Base-by-base conservation (phyloP, 2,113 vertebrate species). In the Rhinoderma darwinii region DNA sequence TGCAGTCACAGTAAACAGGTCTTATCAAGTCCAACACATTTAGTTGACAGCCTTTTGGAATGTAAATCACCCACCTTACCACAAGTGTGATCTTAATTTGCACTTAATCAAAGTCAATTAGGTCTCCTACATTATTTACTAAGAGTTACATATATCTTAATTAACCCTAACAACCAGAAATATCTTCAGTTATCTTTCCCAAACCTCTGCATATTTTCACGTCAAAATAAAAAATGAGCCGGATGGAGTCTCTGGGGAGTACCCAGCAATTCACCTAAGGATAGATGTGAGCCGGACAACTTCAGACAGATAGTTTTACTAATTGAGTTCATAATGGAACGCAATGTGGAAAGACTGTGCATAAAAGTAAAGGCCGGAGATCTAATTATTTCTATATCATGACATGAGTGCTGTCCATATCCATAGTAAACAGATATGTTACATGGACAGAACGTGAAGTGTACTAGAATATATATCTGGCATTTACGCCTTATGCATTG, bases 61-160 rank as follows among this genome's bases (percentile, higher is more conserved):
- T 90, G 92, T 93, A 93, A 95, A 95, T 94, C 92, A 92, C 91
- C 92, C 91, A 92, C 89, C 92, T 93, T 90, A 50, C 89, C 84
- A 90, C 89, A 91, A 75, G 80, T 89, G 92, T 88, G 92, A 94
- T 86, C 89, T 94, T 91, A 95, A 93, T 95, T 96, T 95, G 94
- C 94, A 94, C 95, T 95, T 96, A 95, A 95, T 94, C 94, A 96
- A 89, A 93, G 92, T 91, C 94, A 93, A 93, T 92, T 91, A 90
- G 90, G 92, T 92, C 87, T 90, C 90, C 88, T 90, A 89, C 83
- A 88, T 94, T 94, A 95, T 95, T 96, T 95, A 95, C 93, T 94
- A 93, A 92, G 93, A 92, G 90, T 87, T 91, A 72, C 94, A 96
- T 95, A 88, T 91, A 94, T 93, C 95, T 94, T 93, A 91, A 94